These are phyloP conservation scores for Solen grandis DNA, from an alignment of 1,140 invertebrate species.

Conservation along the genomic window DNA sequence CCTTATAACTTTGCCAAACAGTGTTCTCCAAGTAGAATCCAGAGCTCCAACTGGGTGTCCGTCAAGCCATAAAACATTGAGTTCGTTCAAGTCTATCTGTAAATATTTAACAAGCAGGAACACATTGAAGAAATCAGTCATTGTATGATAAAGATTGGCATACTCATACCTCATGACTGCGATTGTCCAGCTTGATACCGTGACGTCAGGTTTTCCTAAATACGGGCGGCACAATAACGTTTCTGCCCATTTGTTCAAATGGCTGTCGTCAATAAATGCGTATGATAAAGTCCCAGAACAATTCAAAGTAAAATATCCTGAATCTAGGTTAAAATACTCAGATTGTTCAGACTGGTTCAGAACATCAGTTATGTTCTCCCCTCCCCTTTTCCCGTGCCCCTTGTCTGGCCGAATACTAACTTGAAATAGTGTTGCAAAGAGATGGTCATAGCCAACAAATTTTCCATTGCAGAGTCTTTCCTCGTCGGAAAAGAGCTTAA, in stretches of 20 bases:
- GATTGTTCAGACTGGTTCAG: conserved; percentile 70
- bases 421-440: conserved; percentile 61
- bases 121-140: conserved; percentile 76
- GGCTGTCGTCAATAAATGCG: conserved; percentile 44
- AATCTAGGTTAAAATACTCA: conserved; percentile 64
- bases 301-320: too few species aligned
- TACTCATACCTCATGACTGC: too few species aligned
- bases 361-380: conserved; percentile 59
- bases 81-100: conserved; percentile 59
- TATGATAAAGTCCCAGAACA: conserved; percentile 60
- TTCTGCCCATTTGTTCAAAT: conserved; percentile 64
- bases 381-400: conserved; percentile 1
- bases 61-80: conserved; percentile 72
- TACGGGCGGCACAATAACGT: too few species aligned
- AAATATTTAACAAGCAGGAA: conserved; percentile 73
- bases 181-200: background rate
- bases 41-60: conserved; percentile 71
- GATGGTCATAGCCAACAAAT: conserved; percentile 57
- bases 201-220: conserved; percentile 14
- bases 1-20: conserved; percentile 64
- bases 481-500: too few species aligned
- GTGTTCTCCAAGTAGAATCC: conserved; percentile 67
- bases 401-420: conserved; percentile 57
- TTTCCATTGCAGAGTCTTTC: conserved; percentile 43
- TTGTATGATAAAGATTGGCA: too few species aligned